Conservation (phyloP, 2,888 invertebrate genomes). For the Xanthia icteritia region DNA sequence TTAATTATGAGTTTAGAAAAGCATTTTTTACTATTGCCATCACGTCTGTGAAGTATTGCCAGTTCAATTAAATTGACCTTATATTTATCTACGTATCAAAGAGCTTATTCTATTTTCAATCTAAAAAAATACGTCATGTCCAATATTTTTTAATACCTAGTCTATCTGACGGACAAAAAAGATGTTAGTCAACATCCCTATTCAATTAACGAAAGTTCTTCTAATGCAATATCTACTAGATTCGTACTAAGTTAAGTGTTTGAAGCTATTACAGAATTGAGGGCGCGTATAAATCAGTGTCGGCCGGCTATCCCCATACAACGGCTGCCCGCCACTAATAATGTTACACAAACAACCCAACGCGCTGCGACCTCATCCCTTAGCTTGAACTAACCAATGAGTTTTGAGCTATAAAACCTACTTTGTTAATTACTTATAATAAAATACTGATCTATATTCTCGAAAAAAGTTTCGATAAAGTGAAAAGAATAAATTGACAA, state of each 20-base stretch:
- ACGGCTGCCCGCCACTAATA: slow-evolving; percentile 35
- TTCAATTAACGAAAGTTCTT: slow-evolving; percentile 23
- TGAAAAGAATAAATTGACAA: no score
- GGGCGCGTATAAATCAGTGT: slow-evolving; percentile 70
- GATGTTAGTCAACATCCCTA: no score
- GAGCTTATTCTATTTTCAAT: no score
- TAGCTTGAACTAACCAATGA: slow-evolving; percentile 10
- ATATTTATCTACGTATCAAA: no score
- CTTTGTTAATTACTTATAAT: not conserved
- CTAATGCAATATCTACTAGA: slow-evolving; percentile 26
- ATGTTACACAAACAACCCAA: slow-evolving; percentile 42
- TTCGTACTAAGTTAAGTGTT: slow-evolving; percentile 45
- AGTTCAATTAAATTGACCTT: no score
- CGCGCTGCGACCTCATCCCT: slow-evolving; percentile 1
- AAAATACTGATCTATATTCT: not conserved
- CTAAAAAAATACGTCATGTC: no score
- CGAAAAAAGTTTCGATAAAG: not conserved
- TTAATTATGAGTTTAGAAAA: no score
- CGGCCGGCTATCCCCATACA: slow-evolving; percentile 33
- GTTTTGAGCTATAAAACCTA: not conserved
- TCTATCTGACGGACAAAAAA: no score
- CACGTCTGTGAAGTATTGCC: no score
- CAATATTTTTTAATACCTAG: no score
- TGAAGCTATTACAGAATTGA: slow-evolving; percentile 66
- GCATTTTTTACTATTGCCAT: no score